Base-by-base conservation (phyloP, 2,797 vertebrate species). In the Rousettus madagascariensis region DNA sequence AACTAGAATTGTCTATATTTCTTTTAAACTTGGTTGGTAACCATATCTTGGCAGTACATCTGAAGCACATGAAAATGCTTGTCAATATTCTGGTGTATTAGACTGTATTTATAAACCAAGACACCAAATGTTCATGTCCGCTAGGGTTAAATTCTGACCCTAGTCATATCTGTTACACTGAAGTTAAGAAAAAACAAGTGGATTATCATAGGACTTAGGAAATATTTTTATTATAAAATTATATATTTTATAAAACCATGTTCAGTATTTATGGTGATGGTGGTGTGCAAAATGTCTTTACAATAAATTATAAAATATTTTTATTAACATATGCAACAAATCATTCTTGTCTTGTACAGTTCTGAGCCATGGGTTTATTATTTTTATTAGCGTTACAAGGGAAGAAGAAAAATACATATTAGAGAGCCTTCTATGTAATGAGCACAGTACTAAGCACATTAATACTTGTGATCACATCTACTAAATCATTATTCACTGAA, bases 261-360 rank as follows among this genome's bases (percentile, higher is more conserved):
- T 90, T 97, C 80, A 87, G 90, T 96, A 88, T 95, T 96, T 96
- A 86, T 93, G 51, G 13, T 78, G 36, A 36, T 71, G 36, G 46
- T 83, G 22, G 26, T 90, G 3, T 85, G 26, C 13, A 92, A 95
- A 77, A 79, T 80, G 8, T 88, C 94, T 96, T 96, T 68, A 69
- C 11, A 82, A 91, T 97, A 95, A 89, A 86, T 77, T 91, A 72
- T 94, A 82, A 95, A 90, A 82, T 93, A 89, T 95, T 96, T 86
- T 75, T 90, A 55, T 94, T 95, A 69, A 90, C 84, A 69, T 86
- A 12, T 86, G 33, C 59, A 95, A 51, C 36, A 85, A 63, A 30
- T 89, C 15, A 80, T 90, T 74, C n/a, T 30, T 93, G 59, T 91
- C 49, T 61, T 93, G 19, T 91, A 36, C 6, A 91, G 19, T 93